Base-by-base conservation (phyloP, 64 coral and sea anemone species). In the Acropora tenuis region DNA sequence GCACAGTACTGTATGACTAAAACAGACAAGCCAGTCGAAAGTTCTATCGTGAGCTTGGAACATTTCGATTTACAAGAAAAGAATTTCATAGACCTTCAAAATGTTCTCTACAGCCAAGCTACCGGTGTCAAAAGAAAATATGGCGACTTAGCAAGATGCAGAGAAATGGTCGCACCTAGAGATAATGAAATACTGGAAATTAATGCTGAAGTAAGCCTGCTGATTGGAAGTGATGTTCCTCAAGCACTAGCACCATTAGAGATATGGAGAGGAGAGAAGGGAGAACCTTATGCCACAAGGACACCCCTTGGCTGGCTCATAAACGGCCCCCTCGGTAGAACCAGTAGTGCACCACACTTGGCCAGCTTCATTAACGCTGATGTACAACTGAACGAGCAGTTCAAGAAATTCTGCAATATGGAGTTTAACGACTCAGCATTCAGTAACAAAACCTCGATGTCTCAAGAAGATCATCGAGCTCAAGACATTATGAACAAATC, bases 221-320 rank as follows among this genome's bases (percentile, higher is more conserved):
- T 93, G 5, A 93, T 93, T 73, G 92, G 92, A 55, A 87, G 88
- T 30, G 86, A 93, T 67, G 77, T 80, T 4, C 92, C 92, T 3
- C 50, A 76, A 49, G 48, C 50, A 46, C 69, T 88, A 65, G 52
- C 80, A 40, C 90, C 90, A n/a, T 61, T 78, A 58, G 72, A 92
- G 8, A 76, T 82, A 18, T 49, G 74, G 72, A 83, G 80, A 92
- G 73, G 92, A 44, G 50, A 76, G 13, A 43, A 68, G n/a, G 78
- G 78, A 0, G 78, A 71, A n/a, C 92, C 92, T 6, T 93, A 88
- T 47, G 86, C 92, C 18, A 60, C 58, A 8, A 72, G 66, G 43
- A 92, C 90, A 49, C 43, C 74, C 5, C 41, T 92, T 18, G 90
- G 84, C 40, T 93, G 68, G 77, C 66, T 79, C 2, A 48, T 91